Base-by-base conservation (phyloP, 1,140 invertebrate genomes). In the Trachelipus rathkii region DNA sequence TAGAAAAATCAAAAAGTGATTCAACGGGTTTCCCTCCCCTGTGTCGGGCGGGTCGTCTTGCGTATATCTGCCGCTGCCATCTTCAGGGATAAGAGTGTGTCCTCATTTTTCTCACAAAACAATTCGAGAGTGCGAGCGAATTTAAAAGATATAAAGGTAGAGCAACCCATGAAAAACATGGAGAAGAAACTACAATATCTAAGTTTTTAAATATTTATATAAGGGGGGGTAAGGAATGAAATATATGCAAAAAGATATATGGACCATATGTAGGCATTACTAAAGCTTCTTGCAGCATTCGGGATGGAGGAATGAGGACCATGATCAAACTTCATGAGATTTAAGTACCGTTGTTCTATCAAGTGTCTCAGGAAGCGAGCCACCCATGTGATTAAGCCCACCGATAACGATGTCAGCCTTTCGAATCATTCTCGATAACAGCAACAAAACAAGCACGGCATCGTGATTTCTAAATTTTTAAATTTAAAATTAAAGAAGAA, bases 331-430 rank as follows among this genome's bases (percentile, higher is more conserved):
- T 0, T 90, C 88, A 83, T 97, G 94, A 6, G 91, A 92, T 85
- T 95, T 94, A 0, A 95, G 87, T 0, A 97, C 89, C 43, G 89
- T 88, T 78, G 92, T 89, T 69, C 90, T 88, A 77, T 92, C 90
- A 78, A 93, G 87, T 60, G 87, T 87, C 70, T 89, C 89, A 44
- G 87, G 85, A 53, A 88, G 84, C 60, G 88, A 88, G 33, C 33
- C 33, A 1, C 33, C 33, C 85, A 91, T 92, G 84, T 92, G 92
- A 72, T 92, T 87, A 0, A 97, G 89, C 85, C 98, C 95, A 66
- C 90, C 91, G 0, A 95, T 87, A n/a, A 99, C 87, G 79, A 98
- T 93, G 78, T 96, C 94, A 11, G 92, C 91, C 87, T 99, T 99
- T 74, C 92, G 92, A 46, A 95, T 91, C 81, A 99, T 89, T 50